Base-by-base conservation (phyloP, 1,140 invertebrate species). In the Drosophila nigrodunni region DNA sequence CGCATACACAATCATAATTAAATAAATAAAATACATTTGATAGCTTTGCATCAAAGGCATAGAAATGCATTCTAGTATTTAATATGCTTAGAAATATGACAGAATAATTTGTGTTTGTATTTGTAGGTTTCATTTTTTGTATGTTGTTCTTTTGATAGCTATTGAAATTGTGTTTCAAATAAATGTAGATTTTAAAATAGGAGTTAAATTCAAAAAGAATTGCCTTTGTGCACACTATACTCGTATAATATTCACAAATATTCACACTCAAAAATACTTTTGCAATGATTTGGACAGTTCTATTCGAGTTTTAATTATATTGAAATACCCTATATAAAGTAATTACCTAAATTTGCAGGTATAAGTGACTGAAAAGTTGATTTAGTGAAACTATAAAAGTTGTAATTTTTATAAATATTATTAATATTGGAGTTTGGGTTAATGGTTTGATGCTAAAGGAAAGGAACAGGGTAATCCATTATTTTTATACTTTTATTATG, bases 251-350 rank as follows among this genome's bases (percentile, higher is more conserved):
- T 55, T 11, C 25, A 35, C 15, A 43, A 50, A 35, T 52, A 35
- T 52, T 52, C 10, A 69, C 37, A 62, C 58, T 57, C 13, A 4
- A 34, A 57, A 43, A 25, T 30, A 21, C 44, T 37, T 52, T 67
- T 7, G 39, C 37, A 60, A 34, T 15, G 11, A 46, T 30, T n/a
- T 13, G 11, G 11, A 46, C 25, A 21, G 44, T 58, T 57, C 25
- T 57, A 11, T 47, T 57, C n/a, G 61, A 52, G 35, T 46, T 66
- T 35, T 21, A 59, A 68, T 68, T 68, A 34, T 39, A 57, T 35
- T 43, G 21, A 25, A 2, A 57, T 67, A 43, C 18, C 21, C n/a
- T 59, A 7, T 34, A 13, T 1, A 5, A 34, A 34, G 7, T 34
- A 7, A 18, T 21, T 21, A 21, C 2, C 18, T 21, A 21, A 21